A percentile compares a stretch with the other conserved stretches of the same genome.
Evolutionary conservation across 2,888 invertebrate species (phyloP).

Genomic region (Thalpophila matura): DNA sequence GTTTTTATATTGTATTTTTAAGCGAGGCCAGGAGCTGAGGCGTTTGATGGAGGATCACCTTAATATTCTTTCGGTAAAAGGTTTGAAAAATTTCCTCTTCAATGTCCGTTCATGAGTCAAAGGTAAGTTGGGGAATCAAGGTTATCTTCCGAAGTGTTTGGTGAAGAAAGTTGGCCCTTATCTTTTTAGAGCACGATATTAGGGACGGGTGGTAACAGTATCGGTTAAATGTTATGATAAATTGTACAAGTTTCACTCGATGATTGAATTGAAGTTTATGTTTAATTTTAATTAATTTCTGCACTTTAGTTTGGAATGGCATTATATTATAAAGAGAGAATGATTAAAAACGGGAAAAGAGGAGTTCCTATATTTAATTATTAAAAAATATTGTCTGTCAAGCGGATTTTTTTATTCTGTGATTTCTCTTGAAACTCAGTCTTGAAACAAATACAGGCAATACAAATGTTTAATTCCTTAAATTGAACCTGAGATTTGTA

Average conservation of each 20-base stretch:
- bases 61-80: constrained; percentile 44
- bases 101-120: constrained; percentile 1
- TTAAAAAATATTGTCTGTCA: no score
- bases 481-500: not conserved
- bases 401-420: no score
- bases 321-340: no score
- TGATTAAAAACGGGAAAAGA: no score
- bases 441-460: no score
- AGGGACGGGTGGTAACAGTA: constrained; percentile 15
- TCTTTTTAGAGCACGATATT: constrained; percentile 8
- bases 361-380: no score
- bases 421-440: no score
- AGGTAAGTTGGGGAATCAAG: constrained; percentile 7
- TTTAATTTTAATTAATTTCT: constrained; percentile 23
- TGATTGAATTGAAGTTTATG: constrained; percentile 21
- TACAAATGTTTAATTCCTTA: no score
- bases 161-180: constrained; percentile 15
- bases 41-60: no score
- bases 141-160: constrained; percentile 7
- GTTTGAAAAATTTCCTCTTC: constrained; percentile 32
- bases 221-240: constrained; percentile 14
- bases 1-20: no score
- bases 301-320: not conserved
- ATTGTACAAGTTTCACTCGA: constrained; percentile 14
- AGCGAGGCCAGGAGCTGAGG: no score